phyloP scores from a whole-genome alignment of 2,113 vertebrate species.

The Ctenodactylus gundi region DNA sequence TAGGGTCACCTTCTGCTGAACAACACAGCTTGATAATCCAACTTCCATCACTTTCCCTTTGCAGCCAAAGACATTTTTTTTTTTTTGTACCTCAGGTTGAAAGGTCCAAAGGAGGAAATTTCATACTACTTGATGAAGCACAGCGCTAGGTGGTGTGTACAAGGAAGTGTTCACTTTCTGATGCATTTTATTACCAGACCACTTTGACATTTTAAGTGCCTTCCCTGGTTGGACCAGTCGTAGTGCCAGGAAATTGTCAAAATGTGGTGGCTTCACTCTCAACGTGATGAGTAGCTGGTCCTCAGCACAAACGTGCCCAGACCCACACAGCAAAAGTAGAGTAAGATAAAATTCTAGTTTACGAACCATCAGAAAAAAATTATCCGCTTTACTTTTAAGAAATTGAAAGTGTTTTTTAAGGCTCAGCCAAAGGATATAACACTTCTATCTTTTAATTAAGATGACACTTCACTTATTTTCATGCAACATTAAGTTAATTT shows the following conservation, averaged over 20 bases:
- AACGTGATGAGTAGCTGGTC: not conserved
- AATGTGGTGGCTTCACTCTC: constrained; percentile 30
- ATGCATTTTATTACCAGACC: not conserved
- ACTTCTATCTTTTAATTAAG: constrained; percentile 60
- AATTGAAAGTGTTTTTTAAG: constrained; percentile 43
- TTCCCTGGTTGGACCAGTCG: not conserved
- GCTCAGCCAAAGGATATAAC: constrained; percentile 32
- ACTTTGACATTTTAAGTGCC: not conserved
- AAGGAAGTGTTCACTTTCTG: not conserved
- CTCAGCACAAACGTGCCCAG: not conserved
- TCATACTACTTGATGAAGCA: not conserved
- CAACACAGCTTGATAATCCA: not conserved
- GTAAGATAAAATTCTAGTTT: not conserved
- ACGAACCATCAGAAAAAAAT: constrained; percentile 15
- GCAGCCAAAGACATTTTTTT: not conserved
- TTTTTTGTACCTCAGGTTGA: not conserved
- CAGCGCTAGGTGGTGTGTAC: not conserved
- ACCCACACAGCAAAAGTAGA: constrained; percentile 16
- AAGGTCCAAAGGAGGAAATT: not conserved
- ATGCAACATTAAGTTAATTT: constrained; percentile 54
- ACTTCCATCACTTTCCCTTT: not conserved
- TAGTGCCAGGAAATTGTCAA: not conserved
- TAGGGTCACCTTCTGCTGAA: not conserved
- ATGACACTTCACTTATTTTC: constrained; percentile 68
- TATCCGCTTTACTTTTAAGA: constrained; percentile 56